phyloP scores from a whole-genome alignment of 1,140 invertebrate genomes.

The Aphelinus certus region DNA sequence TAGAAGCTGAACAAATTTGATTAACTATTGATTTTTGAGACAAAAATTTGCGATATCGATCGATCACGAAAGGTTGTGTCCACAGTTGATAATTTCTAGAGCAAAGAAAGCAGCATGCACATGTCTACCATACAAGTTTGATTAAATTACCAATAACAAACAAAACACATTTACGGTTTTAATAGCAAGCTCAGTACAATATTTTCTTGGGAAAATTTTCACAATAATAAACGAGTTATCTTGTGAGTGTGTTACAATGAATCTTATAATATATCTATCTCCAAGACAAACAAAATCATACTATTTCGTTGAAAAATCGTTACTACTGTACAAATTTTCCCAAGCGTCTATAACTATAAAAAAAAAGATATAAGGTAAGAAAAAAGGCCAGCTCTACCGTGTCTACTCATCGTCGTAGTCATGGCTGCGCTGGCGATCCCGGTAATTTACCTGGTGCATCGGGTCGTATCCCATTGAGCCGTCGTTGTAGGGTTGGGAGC shows the following conservation, averaged over 20 bases:
- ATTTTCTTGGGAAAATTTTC: no score
- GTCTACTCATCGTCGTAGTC: slow-evolving; percentile 44
- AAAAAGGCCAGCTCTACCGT: slow-evolving; percentile 43
- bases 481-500: slow-evolving; percentile 83
- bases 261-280: no score
- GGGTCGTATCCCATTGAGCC: slow-evolving; percentile 89
- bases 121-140: slow-evolving; percentile 2
- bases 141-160: slow-evolving; percentile 3
- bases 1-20: no score
- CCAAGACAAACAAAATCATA: no score
- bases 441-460: slow-evolving; percentile 77
- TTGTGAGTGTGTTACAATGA: no score
- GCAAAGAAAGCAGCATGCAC: slow-evolving; percentile 26
- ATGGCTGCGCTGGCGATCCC: slow-evolving; percentile 42
- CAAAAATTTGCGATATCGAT: background rate
- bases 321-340: no score
- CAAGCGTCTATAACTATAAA: no score
- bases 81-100: slow-evolving; percentile 10
- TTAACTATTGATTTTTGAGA: no score
- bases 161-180: no score
- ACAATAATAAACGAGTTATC: no score
- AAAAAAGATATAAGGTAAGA: slow-evolving; percentile 18
- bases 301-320: no score
- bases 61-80: slow-evolving; percentile 14
- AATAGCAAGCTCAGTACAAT: no score